Percentiles rank a stretch among this genome's conserved stretches.
Conservation (phyloP, 2,113 vertebrate species). For the Megaleporinus macrocephalus region DNA sequence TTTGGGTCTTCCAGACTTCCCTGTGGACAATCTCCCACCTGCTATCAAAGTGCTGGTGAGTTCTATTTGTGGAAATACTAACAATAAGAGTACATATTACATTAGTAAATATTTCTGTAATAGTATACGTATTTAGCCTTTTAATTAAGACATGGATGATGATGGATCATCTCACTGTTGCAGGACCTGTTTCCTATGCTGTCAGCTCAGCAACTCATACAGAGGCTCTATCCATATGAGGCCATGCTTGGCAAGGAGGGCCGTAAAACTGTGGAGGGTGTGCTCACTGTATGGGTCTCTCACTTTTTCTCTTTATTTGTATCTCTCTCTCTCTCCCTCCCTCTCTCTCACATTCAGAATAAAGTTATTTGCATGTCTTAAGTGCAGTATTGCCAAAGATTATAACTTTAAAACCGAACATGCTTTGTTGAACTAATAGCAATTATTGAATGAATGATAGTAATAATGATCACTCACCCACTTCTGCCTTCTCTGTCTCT, state of each 20-base stretch:
- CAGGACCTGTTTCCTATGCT: conserved; percentile 90
- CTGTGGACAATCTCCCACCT: conserved; percentile 88
- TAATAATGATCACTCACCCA: background rate
- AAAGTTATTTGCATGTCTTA: too few relatives aligned
- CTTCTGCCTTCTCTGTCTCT: background rate
- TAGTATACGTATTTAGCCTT: background rate
- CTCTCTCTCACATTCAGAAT: background rate
- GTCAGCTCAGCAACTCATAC: conserved; percentile 82
- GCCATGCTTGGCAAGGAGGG: conserved; percentile 90
- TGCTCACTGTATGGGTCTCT: conserved; percentile 82
- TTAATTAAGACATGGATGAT: background rate
- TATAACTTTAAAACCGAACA: too few relatives aligned
- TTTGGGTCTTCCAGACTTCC: conserved; percentile 94
- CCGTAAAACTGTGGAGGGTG: conserved; percentile 84
- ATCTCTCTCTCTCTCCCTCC: background rate
- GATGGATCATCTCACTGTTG: conserved; percentile 41
- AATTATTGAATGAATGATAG: too few relatives aligned
- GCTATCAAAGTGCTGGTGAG: conserved; percentile 89
- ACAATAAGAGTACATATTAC: too few relatives aligned
- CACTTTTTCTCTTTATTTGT: background rate
- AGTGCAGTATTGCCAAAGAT: too few relatives aligned
- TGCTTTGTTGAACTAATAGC: too few relatives aligned
- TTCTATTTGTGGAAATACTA: too few relatives aligned
- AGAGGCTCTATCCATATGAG: conserved; percentile 89
- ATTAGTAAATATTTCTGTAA: too few relatives aligned